phyloP scores from a whole-genome alignment of 2,113 vertebrate species.

The Barbus barbus region DNA sequence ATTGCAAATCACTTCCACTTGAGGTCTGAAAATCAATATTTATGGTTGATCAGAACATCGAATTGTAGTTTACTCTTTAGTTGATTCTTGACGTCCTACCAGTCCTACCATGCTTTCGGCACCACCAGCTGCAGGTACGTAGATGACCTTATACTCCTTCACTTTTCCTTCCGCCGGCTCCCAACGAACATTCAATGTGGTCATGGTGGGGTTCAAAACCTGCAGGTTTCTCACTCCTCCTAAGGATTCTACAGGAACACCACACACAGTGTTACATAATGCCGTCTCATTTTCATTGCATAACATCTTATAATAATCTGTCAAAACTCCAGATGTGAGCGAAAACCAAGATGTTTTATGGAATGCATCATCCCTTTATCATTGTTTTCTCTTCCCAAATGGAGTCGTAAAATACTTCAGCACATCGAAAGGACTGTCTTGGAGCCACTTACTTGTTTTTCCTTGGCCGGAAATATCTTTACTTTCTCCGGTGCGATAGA shows the following conservation, averaged over 20 bases:
- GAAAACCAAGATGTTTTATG: slow-evolving; percentile 8
- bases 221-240: slow-evolving; percentile 88
- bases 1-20: neutral
- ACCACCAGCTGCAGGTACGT: slow-evolving; percentile 80
- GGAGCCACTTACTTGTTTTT: slow-evolving; percentile 85
- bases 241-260: slow-evolving; percentile 81
- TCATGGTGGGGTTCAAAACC: slow-evolving; percentile 91
- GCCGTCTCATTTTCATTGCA: neutral
- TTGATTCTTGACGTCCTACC: slow-evolving; percentile 48
- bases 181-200: slow-evolving; percentile 90
- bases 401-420: neutral
- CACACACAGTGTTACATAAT: slow-evolving; percentile 25
- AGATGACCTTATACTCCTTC: slow-evolving; percentile 88
- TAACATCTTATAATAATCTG: neutral
- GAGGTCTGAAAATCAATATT: neutral
- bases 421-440: neutral
- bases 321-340: neutral
- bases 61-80: neutral
- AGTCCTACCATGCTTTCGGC: slow-evolving; percentile 85
- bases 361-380: slow-evolving; percentile 7
- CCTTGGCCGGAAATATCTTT: slow-evolving; percentile 84
- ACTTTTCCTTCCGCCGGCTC: slow-evolving; percentile 91
- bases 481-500: slow-evolving; percentile 79
- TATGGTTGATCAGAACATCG: neutral
- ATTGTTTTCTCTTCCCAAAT: neutral